A percentile compares a stretch with the other conserved stretches of the same genome.
Evolutionary conservation across 2,797 vertebrate species (phyloP).

Genomic region (Sebastes taczanowskii): DNA sequence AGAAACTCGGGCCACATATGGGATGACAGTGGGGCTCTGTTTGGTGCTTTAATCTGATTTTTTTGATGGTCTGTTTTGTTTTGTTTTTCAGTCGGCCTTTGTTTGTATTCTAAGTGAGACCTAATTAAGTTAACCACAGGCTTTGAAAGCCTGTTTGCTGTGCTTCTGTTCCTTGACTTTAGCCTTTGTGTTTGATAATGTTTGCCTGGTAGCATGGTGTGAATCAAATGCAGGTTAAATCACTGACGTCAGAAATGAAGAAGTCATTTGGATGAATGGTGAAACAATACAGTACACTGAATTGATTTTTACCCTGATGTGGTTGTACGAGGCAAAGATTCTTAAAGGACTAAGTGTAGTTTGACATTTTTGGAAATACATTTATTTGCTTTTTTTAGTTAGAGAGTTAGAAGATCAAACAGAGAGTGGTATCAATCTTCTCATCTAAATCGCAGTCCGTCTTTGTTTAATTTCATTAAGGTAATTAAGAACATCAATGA

Average conservation of each 20-base stretch:
- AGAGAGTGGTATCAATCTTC: not conserved
- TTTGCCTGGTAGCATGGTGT: not conserved
- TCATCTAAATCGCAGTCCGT: not conserved
- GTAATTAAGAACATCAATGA: not conserved
- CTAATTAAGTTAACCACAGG: constrained; percentile 24
- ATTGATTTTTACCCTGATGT: not conserved
- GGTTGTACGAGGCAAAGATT: not conserved
- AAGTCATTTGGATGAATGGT: not conserved
- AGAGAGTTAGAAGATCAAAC: not conserved
- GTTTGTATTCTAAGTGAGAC: constrained; percentile 12
- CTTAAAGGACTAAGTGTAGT: not conserved
- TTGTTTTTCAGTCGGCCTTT: not conserved
- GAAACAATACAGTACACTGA: not conserved
- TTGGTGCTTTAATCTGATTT: constrained; percentile 1
- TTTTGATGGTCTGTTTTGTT: not conserved
- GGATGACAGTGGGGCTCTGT: constrained; percentile 7
- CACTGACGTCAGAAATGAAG: not conserved
- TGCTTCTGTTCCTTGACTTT: not conserved
- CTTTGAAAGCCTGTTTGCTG: constrained; percentile 20
- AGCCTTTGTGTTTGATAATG: constrained; percentile 5
- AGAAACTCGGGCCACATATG: not conserved
- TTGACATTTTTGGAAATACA: not conserved
- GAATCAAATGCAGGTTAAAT: not conserved
- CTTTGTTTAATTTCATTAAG: not conserved
- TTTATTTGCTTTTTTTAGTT: not conserved